Percentiles rank a stretch among this genome's conserved stretches.
These are phyloP conservation scores for Synchiropus splendidus DNA, from an alignment of 2,113 vertebrate genomes.

Conservation along the genomic window DNA sequence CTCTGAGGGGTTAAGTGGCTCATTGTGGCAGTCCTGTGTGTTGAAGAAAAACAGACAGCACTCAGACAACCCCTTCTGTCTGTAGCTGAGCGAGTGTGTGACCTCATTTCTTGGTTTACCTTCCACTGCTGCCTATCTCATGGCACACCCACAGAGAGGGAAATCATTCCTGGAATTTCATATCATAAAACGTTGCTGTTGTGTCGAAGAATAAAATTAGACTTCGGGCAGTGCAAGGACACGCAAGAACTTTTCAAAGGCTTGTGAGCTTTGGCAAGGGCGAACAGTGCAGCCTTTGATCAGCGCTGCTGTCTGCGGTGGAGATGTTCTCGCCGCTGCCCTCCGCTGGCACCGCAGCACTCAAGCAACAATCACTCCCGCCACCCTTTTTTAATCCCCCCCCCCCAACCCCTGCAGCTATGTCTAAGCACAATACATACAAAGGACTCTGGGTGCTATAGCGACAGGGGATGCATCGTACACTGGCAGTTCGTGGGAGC, in stretches of 20 bases:
- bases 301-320: constrained; percentile 44
- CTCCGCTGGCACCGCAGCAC: constrained; percentile 36
- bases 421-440: constrained; percentile 54
- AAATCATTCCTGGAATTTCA: constrained; percentile 24
- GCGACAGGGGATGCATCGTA: constrained; percentile 46
- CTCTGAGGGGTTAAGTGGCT: constrained; percentile 50
- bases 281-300: constrained; percentile 59
- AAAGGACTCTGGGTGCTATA: constrained; percentile 53
- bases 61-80: constrained; percentile 38
- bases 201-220: constrained; percentile 30
- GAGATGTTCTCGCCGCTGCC: constrained; percentile 41
- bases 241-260: constrained; percentile 52
- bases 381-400: constrained; percentile 33
- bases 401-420: constrained; percentile 15
- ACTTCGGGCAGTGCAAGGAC: constrained; percentile 11
- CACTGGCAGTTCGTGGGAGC: constrained; percentile 34
- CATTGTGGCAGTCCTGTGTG: constrained; percentile 31
- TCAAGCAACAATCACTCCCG: constrained; percentile 28
- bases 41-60: constrained; percentile 41
- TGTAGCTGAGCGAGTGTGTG: constrained; percentile 34
- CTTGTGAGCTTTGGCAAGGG: constrained; percentile 37
- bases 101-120: constrained; percentile 48
- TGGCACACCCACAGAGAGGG: constrained; percentile 9
- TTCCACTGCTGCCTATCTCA: constrained; percentile 13
- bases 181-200: constrained; percentile 32